phyloP scores from a whole-genome alignment of 37 sponge, comb jelly and placozoan genomes.

The Chondrilla cf. caribensis region DNA sequence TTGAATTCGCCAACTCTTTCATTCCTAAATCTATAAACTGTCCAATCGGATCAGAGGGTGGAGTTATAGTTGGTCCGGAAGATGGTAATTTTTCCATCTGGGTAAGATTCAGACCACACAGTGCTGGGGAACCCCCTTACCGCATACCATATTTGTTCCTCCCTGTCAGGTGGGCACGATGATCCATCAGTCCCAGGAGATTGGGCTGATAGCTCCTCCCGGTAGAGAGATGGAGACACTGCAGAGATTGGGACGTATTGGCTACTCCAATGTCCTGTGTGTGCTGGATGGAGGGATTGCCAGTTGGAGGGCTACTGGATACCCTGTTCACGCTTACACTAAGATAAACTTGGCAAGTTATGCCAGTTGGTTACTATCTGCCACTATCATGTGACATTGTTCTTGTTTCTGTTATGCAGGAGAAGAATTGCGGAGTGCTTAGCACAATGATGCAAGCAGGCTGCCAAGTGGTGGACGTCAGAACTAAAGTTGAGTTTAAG shows the following conservation, averaged over 20 bases:
- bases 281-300: conserved; percentile 61
- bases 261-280: conserved; percentile 56
- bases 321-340: background rate
- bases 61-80: conserved; percentile 64
- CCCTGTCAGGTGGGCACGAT: conserved; percentile 69
- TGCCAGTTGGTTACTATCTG: background rate
- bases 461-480: conserved; percentile 53
- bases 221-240: conserved; percentile 70
- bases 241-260: conserved; percentile 81
- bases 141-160: background rate
- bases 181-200: conserved; percentile 1
- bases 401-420: background rate
- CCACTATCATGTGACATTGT: background rate
- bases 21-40: conserved; percentile 63
- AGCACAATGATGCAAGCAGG: conserved; percentile 25
- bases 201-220: conserved; percentile 43
- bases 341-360: conserved; percentile 57
- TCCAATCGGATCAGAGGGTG: conserved; percentile 65
- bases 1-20: conserved; percentile 24
- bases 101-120: conserved; percentile 44
- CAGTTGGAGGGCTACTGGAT: conserved; percentile 40
- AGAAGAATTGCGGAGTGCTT: conserved; percentile 2
- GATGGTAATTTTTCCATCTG: conserved; percentile 93
- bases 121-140: background rate
- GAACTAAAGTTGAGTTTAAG: conserved; percentile 47